phyloP scores from a whole-genome alignment of 2,797 vertebrate genomes.

The Siniperca scherzeri region DNA sequence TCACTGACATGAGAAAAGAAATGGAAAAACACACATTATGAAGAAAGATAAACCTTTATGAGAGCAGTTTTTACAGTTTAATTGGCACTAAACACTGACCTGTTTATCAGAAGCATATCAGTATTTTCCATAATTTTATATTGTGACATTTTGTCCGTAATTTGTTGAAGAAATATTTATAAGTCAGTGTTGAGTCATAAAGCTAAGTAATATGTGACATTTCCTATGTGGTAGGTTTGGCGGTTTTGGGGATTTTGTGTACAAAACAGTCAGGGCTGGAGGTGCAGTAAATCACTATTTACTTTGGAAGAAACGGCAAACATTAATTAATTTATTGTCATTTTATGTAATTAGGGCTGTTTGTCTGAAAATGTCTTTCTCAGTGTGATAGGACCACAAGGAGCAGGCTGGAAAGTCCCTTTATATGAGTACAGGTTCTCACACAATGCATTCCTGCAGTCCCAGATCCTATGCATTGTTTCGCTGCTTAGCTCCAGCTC shows the following conservation, averaged over 20 bases:
- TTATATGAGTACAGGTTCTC: slow-evolving; percentile 47
- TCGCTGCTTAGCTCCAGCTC: slow-evolving; percentile 43
- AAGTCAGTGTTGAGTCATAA: background rate
- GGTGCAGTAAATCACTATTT: background rate
- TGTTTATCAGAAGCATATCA: background rate
- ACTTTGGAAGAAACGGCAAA: background rate
- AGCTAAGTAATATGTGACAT: background rate
- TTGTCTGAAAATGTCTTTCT: slow-evolving; percentile 40
- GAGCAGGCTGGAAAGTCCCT: slow-evolving; percentile 67
- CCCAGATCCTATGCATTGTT: slow-evolving; percentile 49
- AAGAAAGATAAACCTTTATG: background rate
- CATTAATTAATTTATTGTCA: background rate
- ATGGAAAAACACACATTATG: background rate
- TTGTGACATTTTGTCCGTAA: background rate
- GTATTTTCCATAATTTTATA: background rate
- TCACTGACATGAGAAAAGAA: slow-evolving; percentile 15
- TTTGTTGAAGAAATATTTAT: background rate
- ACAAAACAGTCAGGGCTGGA: background rate
- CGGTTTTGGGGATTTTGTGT: background rate
- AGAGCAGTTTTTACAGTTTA: background rate
- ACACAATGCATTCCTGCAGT: slow-evolving; percentile 66
- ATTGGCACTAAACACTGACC: background rate
- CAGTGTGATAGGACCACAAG: slow-evolving; percentile 15
- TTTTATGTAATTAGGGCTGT: background rate
- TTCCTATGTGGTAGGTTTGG: background rate